A percentile compares a stretch with the other conserved stretches of the same genome.
These are phyloP conservation scores for human DNA, from an alignment of 2,113 vertebrate genomes.

Conservation along the genomic window GRCh38 chrX:118172501-118173000, in stretches of 20 bases:
- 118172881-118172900: not conserved
- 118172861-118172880: not conserved
- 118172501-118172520: not conserved
- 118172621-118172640: not conserved
- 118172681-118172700: not conserved
- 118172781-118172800: not conserved
- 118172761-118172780: not conserved
- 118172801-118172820: constrained; percentile 1
- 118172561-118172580: not conserved
- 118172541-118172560: constrained; percentile 37
- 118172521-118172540: not conserved
- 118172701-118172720: not conserved
- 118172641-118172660: not conserved
- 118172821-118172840: not conserved
- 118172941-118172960: constrained; percentile 21
- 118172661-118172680: not conserved
- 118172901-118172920: not conserved
- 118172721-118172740: not conserved
- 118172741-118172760: not conserved
- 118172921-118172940: not conserved
- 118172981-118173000: not conserved
- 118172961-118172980: constrained; percentile 4
- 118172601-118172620: not conserved
- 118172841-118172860: constrained; percentile 45
- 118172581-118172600: not conserved